Evolutionary conservation across 2,888 invertebrate genomes (phyloP).

Genomic region (Kryphioiulus occultus): DNA sequence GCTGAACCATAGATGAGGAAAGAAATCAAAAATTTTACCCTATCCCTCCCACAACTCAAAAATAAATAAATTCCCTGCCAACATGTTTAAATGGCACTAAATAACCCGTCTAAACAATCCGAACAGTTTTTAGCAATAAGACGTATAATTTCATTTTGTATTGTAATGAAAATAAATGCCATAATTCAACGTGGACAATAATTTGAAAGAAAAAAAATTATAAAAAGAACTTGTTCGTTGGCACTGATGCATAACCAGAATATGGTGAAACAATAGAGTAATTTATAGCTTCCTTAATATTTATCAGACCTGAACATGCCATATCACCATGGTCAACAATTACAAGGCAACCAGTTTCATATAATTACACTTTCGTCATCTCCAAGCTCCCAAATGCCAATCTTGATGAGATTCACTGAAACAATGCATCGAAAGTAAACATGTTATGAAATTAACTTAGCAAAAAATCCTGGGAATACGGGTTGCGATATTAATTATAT

Average conservation of each 20-base stretch:
- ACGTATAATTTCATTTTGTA: background rate
- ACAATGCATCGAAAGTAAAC: background rate
- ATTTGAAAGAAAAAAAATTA: background rate
- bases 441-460: background rate
- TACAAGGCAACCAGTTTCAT: background rate
- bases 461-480: background rate
- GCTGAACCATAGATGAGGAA: background rate
- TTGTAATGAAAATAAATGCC: background rate
- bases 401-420: background rate
- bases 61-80: background rate
- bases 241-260: conserved; percentile 15
- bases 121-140: background rate
- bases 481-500: too few species aligned
- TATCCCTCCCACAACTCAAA: background rate
- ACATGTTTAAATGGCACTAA: background rate
- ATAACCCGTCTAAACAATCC: background rate
- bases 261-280: background rate
- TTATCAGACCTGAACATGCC: background rate
- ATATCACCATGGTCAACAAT: background rate
- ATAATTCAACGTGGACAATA: background rate
- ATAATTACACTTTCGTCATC: conserved; percentile 3
- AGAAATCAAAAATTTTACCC: background rate
- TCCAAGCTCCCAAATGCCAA: background rate
- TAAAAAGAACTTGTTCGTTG: background rate
- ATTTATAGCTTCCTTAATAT: background rate